Evolutionary conservation across 2,797 vertebrate species (phyloP).

Genomic region (Coendou prehensilis): DNA sequence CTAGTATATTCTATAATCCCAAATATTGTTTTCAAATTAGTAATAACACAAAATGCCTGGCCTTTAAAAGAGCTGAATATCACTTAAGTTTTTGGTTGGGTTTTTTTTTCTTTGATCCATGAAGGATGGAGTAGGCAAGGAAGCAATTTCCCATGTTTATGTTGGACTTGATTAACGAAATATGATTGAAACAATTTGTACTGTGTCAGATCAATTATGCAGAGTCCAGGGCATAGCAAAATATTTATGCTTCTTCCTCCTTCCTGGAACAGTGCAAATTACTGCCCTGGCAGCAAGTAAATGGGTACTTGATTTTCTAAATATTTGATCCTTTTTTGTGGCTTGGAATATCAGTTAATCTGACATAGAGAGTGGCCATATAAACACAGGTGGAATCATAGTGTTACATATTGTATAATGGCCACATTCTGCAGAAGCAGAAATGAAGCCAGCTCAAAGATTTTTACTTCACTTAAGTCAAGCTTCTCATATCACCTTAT

Average conservation of each 20-base stretch:
- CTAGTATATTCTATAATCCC: constrained; percentile 7
- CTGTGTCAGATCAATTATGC: not conserved
- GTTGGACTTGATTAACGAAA: constrained; percentile 59
- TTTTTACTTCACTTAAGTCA: not conserved
- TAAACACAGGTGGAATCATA: not conserved
- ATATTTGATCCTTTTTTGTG: not conserved
- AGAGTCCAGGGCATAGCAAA: constrained; percentile 42
- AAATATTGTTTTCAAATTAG: constrained; percentile 35
- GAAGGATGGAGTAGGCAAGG: not conserved
- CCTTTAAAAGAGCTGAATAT: constrained; percentile 13
- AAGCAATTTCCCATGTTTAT: not conserved
- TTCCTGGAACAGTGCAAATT: constrained; percentile 60
- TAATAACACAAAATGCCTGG: not conserved
- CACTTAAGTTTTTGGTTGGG: not conserved
- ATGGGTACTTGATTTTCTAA: not conserved
- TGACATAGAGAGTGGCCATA: not conserved
- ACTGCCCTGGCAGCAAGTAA: not conserved
- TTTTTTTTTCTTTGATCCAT: not conserved
- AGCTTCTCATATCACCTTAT: not conserved
- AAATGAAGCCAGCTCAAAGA: not conserved
- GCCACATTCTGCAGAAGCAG: not conserved
- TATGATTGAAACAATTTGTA: constrained; percentile 25
- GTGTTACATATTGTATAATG: not conserved
- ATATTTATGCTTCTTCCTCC: constrained; percentile 32
- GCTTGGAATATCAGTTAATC: not conserved